A percentile compares a stretch with the other conserved stretches of the same genome.
Evolutionary conservation across 2,888 invertebrate species (phyloP).

Genomic region (Drosophila hamatofila): DNA sequence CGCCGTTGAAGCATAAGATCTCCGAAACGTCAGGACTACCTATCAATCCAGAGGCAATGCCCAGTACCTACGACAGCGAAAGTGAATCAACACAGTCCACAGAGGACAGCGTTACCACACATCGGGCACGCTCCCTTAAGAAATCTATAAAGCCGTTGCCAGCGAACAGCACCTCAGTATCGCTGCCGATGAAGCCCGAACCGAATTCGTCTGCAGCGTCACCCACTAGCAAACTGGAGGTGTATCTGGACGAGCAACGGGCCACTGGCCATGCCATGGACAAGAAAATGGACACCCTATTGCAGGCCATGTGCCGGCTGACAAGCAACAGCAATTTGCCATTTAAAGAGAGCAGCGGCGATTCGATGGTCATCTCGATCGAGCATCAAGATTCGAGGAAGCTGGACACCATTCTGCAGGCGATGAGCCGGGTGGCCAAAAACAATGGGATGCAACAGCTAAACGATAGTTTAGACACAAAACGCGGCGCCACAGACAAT

Average conservation of each 20-base stretch:
- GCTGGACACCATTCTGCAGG: slow-evolving; percentile 17
- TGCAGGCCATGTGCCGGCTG: slow-evolving; percentile 41
- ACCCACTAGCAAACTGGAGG: slow-evolving; percentile 23
- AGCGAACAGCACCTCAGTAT: not conserved
- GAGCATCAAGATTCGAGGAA: not conserved
- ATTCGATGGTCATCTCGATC: not conserved
- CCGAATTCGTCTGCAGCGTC: not conserved
- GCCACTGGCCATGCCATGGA: slow-evolving; percentile 36
- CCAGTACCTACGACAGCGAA: slow-evolving; percentile 23
- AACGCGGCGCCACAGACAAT: slow-evolving; percentile 22
- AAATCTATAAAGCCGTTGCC: not conserved
- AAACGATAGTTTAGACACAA: not conserved
- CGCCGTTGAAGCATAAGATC: not conserved
- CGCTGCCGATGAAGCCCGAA: not conserved
- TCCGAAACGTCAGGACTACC: not conserved
- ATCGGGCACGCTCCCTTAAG: not conserved
- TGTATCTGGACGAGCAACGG: slow-evolving; percentile 43
- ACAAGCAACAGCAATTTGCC: not conserved
- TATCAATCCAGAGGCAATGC: rapidly evolving
- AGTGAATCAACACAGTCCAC: slow-evolving; percentile 34
- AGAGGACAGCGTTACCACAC: slow-evolving; percentile 16
- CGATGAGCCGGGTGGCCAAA: slow-evolving; percentile 6
- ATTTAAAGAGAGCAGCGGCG: not conserved
- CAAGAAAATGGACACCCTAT: slow-evolving; percentile 51
- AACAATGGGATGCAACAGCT: not conserved